Percentiles rank a stretch among this genome's conserved stretches.
Evolutionary conservation across 2,888 invertebrate species (phyloP).

Genomic region (Colletes collaris): DNA sequence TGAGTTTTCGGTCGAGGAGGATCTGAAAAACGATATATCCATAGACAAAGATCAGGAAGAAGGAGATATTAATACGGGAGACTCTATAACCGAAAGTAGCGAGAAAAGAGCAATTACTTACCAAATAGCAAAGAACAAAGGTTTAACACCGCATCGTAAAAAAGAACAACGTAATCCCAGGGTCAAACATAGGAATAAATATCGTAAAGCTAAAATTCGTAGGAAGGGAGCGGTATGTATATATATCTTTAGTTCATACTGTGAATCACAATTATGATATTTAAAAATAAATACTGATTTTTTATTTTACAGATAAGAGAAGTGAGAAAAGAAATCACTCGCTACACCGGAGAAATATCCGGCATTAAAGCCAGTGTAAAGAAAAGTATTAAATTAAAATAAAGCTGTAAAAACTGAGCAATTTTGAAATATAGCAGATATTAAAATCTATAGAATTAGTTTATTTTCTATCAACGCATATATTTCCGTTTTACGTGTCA

Average conservation of each 20-base stretch:
- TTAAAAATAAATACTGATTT: slow-evolving; percentile 28
- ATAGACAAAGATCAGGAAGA: slow-evolving; percentile 59
- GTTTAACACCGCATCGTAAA: slow-evolving; percentile 94
- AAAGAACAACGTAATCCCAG: slow-evolving; percentile 97
- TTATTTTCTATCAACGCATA: slow-evolving; percentile 28
- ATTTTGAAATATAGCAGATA: not conserved
- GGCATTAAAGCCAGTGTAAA: slow-evolving; percentile 96
- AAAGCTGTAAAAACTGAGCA: slow-evolving; percentile 62
- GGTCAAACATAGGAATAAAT: slow-evolving; percentile 97
- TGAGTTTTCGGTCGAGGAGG: slow-evolving; percentile 9
- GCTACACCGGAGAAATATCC: slow-evolving; percentile 96
- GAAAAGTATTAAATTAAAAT: slow-evolving; percentile 95
- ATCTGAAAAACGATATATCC: slow-evolving; percentile 19
- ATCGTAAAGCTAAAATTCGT: slow-evolving; percentile 94
- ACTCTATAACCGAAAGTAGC: slow-evolving; percentile 65
- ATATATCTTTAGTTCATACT: slow-evolving; percentile 3
- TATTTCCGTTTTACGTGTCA: slow-evolving; percentile 1
- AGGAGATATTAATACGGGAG: slow-evolving; percentile 57
- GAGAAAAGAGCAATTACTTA: slow-evolving; percentile 93
- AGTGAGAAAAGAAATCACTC: slow-evolving; percentile 90
- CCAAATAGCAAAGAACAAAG: slow-evolving; percentile 98
- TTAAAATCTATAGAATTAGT: slow-evolving; percentile 34
- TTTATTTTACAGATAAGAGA: slow-evolving; percentile 87
- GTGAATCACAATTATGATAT: not conserved
- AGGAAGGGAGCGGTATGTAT: slow-evolving; percentile 94